These are phyloP conservation scores for Ooceraea biroi DNA, from an alignment of 1,140 invertebrate genomes.

Conservation along the genomic window DNA sequence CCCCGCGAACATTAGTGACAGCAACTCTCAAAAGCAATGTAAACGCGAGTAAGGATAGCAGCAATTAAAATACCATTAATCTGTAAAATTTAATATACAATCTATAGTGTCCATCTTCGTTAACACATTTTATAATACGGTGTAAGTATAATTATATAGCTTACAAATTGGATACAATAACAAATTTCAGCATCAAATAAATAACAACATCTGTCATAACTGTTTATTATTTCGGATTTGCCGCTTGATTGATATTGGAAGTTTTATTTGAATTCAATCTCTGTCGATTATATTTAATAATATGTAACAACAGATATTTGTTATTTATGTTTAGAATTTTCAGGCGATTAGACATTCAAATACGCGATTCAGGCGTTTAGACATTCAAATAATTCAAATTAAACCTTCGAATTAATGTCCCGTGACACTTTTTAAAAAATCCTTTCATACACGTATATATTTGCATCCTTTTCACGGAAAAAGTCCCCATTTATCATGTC, in stretches of 20 bases:
- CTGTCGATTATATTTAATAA: not conserved
- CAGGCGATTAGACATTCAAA: conserved; percentile 59
- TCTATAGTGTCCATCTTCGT: not conserved
- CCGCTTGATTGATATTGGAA: not conserved
- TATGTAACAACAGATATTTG: not conserved
- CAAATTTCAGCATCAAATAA: too few relatives aligned
- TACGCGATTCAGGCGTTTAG: conserved; percentile 19
- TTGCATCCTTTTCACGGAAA: conserved; percentile 38
- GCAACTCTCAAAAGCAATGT: conserved; percentile 55
- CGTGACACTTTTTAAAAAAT: conserved; percentile 35
- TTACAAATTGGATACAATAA: conserved; percentile 8
- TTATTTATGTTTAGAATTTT: conserved; percentile 58
- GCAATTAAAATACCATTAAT: conserved; percentile 9
- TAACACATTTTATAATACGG: not conserved
- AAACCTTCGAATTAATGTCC: conserved; percentile 58
- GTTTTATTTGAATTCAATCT: conserved; percentile 11
- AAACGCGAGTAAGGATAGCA: conserved; percentile 51
- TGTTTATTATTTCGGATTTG: not conserved
- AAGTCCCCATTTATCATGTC: conserved; percentile 28
- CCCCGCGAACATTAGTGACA: conserved; percentile 41
- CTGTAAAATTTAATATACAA: not conserved
- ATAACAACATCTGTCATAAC: not conserved
- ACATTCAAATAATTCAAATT: too few relatives aligned
- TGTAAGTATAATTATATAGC: not conserved
- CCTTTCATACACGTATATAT: conserved; percentile 74